phyloP scores from a whole-genome alignment of 2,797 vertebrate genomes.

The Ataeniobius toweri region DNA sequence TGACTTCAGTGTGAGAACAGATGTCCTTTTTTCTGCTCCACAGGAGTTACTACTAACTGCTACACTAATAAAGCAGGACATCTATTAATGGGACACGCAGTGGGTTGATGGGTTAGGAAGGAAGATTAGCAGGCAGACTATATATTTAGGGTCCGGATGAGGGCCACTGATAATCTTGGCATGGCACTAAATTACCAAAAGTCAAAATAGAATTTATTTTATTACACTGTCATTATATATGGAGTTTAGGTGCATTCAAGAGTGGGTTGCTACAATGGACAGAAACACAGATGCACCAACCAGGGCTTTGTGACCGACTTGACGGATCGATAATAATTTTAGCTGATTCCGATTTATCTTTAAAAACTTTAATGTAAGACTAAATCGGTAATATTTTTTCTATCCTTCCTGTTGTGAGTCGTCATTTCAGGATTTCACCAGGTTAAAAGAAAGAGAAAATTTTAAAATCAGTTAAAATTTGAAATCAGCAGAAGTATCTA shows the following conservation, averaged over 20 bases:
- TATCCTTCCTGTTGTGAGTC: background rate
- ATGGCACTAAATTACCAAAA: too few relatives aligned
- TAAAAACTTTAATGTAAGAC: background rate
- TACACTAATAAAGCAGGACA: too few relatives aligned
- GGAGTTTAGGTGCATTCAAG: background rate
- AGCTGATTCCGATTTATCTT: background rate
- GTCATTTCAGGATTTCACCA: background rate
- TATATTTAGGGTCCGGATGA: too few relatives aligned
- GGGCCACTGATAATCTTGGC: too few relatives aligned
- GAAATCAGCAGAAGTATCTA: background rate
- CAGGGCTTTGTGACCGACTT: background rate
- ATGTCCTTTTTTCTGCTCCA: background rate
- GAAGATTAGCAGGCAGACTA: too few relatives aligned
- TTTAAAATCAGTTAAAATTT: background rate
- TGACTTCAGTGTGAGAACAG: background rate
- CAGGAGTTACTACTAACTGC: too few relatives aligned
- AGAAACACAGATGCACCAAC: background rate
- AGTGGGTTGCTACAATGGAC: background rate
- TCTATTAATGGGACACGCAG: too few relatives aligned
- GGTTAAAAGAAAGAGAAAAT: background rate
- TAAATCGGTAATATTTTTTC: background rate
- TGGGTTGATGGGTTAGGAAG: too few relatives aligned
- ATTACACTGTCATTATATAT: background rate
- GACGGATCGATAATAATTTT: background rate
- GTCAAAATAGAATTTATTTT: background rate